Conservation (phyloP, 2,797 vertebrate species). For the Ptychadena robeensis region DNA sequence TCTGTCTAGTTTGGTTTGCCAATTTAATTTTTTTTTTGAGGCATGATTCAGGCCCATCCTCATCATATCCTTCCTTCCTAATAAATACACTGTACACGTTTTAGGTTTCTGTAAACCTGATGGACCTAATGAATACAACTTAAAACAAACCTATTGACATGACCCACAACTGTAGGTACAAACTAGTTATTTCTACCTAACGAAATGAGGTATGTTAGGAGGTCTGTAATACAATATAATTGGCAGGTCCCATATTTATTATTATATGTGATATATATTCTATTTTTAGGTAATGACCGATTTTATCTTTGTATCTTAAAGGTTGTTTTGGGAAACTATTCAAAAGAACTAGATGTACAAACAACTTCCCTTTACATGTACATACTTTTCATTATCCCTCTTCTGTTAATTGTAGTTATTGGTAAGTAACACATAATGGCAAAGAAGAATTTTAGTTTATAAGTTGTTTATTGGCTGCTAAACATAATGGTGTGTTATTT, state of each 20-base stretch:
- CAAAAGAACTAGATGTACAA: conserved; percentile 64
- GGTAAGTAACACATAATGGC: conserved; percentile 75
- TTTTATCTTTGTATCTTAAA: conserved; percentile 65
- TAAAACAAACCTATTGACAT: too few species aligned
- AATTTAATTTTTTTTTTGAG: too few species aligned
- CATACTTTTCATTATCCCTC: conserved; percentile 74
- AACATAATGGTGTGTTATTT: too few species aligned
- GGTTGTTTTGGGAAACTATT: conserved; percentile 79
- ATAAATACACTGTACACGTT: too few species aligned
- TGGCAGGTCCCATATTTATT: background rate
- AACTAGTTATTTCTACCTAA: too few species aligned
- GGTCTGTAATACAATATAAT: background rate
- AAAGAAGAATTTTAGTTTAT: background rate
- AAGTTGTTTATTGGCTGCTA: background rate
- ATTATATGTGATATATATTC: background rate
- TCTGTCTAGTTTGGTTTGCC: too few species aligned
- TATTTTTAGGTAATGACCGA: background rate
- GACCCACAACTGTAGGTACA: too few species aligned
- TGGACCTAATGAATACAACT: too few species aligned
- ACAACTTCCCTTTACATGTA: conserved; percentile 63
- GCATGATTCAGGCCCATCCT: too few species aligned
- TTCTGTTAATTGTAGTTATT: conserved; percentile 76
- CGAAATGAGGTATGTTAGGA: too few species aligned
- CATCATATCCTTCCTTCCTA: too few species aligned
- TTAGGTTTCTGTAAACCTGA: too few species aligned